Percentiles rank a stretch among this genome's conserved stretches.
Evolutionary conservation across 1,140 invertebrate species (phyloP).

Genomic region (Drosophila gunungcola): DNA sequence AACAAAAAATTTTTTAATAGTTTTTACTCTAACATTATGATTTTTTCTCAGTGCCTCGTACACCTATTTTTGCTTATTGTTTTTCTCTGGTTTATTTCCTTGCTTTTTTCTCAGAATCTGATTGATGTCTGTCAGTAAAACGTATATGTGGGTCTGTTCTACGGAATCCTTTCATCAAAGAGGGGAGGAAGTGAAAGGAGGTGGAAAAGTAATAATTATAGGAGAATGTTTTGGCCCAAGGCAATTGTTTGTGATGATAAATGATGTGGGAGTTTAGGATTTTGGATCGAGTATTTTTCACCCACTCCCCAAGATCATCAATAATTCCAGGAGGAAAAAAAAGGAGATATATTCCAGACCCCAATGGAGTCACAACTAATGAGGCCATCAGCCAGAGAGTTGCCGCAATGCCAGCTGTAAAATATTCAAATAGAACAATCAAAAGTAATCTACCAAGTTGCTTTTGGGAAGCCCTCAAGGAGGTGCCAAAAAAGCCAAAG

Average conservation of each 20-base stretch:
- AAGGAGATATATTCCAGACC: not conserved
- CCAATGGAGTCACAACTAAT: slow-evolving; percentile 54
- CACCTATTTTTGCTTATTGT: slow-evolving; percentile 26
- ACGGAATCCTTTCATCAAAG: slow-evolving; percentile 69
- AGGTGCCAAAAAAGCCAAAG: slow-evolving; percentile 48
- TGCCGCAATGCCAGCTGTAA: slow-evolving; percentile 27
- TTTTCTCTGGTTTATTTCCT: slow-evolving; percentile 14
- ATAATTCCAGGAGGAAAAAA: slow-evolving; percentile 47
- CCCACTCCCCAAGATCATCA: slow-evolving; percentile 50
- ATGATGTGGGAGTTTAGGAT: slow-evolving; percentile 41
- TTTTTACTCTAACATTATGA: not conserved
- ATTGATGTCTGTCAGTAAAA: slow-evolving; percentile 72
- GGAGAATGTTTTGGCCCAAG: slow-evolving; percentile 27
- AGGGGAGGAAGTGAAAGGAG: slow-evolving; percentile 10
- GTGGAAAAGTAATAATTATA: slow-evolving; percentile 42
- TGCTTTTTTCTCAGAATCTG: slow-evolving; percentile 43
- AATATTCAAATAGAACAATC: slow-evolving; percentile 55
- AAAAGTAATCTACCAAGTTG: slow-evolving; percentile 62
- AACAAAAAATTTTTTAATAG: not conserved
- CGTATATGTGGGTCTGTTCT: slow-evolving; percentile 12
- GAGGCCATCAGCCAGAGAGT: slow-evolving; percentile 47
- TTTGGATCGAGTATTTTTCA: not conserved
- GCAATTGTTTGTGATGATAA: slow-evolving; percentile 61
- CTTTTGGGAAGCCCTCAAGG: slow-evolving; percentile 34
- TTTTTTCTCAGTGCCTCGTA: not conserved